Evolutionary conservation across 2,113 vertebrate species (phyloP), one percentile per base, ranked within the genome.

Genomic region (Acanthisitta chloris): DNA sequence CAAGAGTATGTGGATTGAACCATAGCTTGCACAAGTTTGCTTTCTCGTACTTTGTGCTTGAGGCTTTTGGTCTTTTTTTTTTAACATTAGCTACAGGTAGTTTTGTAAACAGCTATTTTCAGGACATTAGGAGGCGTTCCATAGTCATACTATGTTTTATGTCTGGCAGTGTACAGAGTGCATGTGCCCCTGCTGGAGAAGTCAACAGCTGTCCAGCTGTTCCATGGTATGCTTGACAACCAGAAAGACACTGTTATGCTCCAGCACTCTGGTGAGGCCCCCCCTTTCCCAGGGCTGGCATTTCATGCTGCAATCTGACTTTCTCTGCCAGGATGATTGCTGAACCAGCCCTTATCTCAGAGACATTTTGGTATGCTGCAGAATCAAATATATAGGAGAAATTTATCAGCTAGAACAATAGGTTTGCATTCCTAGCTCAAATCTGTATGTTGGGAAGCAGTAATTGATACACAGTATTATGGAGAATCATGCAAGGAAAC

Each of bases 331-430:
- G 43, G 55, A 78, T 0, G 2, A 42, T 38, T 73, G 54, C 71
- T 14, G 23, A 80, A 66, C 26, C 45, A 85, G 66, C 51, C 64
- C 62, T 94, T 94, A 86, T 90, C 88, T 93, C 55, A 74, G 55
- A 81, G 52, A 38, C 25, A 15, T 11, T 51, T 31, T 81, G 76
- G 40, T 74, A 67, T 94, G 88, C 59, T 36, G 43, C 67, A 88
- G 86, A 93, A 93, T 80, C 59, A 91, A 92, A 76, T 76, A 43
- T 16, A 88, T 78, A 0, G 1, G 18, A 71, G 79, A 96, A 96
- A 95, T 66, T 70, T 7, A 49, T 88, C 69, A 67, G 28, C 43
- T 89, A 86, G 54, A 96, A 62, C 48, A 90, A 71, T 25, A 49
- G 38, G 12, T 34, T 79, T 86, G 40, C 19, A 29, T 2, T 71